These are phyloP conservation scores for Hippotragus niger DNA, from an alignment of 2,113 vertebrate genomes.

Conservation along the genomic window DNA sequence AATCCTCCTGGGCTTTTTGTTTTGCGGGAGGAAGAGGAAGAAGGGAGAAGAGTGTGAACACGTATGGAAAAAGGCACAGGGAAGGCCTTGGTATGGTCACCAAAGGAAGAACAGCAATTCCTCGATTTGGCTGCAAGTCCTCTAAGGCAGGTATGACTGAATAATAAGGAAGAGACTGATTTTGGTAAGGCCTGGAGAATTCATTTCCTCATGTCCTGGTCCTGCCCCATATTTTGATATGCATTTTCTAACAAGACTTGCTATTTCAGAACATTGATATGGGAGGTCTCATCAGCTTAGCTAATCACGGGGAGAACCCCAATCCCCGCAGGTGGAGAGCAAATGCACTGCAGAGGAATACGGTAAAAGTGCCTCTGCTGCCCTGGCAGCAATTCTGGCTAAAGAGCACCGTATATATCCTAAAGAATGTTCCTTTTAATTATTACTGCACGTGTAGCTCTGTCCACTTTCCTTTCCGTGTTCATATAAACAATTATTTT, in stretches of 20 bases:
- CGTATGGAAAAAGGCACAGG: rapidly evolving
- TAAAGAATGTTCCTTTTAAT: neutral
- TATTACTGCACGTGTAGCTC: neutral
- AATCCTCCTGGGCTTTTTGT: neutral
- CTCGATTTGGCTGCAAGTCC: neutral
- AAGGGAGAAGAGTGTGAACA: neutral
- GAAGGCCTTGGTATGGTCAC: neutral
- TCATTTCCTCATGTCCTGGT: rapidly evolving
- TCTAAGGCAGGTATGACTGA: neutral
- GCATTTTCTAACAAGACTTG: neutral
- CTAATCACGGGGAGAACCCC: neutral
- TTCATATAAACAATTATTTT: neutral
- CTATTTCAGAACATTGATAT: rapidly evolving
- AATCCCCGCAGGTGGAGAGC: neutral
- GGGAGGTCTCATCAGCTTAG: neutral
- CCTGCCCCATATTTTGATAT: rapidly evolving
- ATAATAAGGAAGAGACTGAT: neutral
- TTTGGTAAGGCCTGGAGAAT: neutral
- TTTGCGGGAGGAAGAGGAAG: neutral
- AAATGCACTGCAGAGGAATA: rapidly evolving
- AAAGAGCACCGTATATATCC: rapidly evolving
- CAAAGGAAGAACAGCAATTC: rapidly evolving
- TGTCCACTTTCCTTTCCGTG: rapidly evolving
- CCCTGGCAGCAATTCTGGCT: rapidly evolving
- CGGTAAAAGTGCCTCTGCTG: rapidly evolving